Conservation (phyloP, 1,140 invertebrate species). For the Nymphalis io region DNA sequence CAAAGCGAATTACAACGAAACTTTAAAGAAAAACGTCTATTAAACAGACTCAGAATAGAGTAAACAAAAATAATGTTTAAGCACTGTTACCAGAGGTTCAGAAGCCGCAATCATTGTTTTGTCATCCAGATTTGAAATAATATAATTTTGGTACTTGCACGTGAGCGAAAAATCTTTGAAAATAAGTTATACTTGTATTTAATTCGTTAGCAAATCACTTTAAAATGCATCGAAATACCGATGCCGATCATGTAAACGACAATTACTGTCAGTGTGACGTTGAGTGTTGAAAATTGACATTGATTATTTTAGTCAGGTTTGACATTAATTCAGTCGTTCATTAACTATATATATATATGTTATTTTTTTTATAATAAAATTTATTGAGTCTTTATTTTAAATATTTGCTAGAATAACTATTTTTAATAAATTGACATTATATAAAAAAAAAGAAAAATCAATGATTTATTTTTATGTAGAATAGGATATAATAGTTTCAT, state of each 20-base stretch:
- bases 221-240: background rate
- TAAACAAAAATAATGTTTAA: background rate
- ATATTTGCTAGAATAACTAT: no score
- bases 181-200: background rate
- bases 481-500: no score
- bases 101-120: conserved; percentile 90
- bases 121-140: conserved; percentile 87
- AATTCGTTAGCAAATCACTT: background rate
- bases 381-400: no score
- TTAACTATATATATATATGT: no score
- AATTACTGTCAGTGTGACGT: conserved; percentile 21
- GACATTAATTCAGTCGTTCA: no score
- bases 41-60: conserved; percentile 36
- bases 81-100: conserved; percentile 86
- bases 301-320: no score
- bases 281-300: background rate
- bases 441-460: no score
- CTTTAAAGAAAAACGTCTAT: no score
- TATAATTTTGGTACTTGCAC: conserved; percentile 23
- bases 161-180: conserved; percentile 14
- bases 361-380: no score
- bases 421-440: no score
- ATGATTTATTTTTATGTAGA: no score
- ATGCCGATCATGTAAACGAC: conserved; percentile 23
- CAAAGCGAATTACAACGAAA: no score